Evolutionary conservation across 2,797 vertebrate genomes (phyloP).

Genomic region (Eospalax fontanierii): DNA sequence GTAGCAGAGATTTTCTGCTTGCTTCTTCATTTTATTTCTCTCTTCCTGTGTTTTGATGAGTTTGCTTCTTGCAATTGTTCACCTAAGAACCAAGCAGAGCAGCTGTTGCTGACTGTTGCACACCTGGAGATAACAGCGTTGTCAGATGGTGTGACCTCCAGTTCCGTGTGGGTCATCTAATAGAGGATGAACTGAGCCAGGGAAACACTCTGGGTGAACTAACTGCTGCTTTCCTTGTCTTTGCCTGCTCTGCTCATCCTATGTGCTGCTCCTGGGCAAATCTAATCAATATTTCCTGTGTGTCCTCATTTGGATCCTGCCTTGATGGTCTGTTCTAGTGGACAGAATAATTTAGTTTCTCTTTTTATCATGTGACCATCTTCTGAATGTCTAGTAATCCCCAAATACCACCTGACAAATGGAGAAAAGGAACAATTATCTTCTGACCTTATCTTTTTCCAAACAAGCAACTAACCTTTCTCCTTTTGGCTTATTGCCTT

Average conservation of each 20-base stretch:
- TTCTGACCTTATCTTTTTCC: not conserved
- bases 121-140: not conserved
- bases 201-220: not conserved
- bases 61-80: not conserved
- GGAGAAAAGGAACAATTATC: not conserved
- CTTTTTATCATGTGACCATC: not conserved
- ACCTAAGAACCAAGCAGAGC: not conserved
- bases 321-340: not conserved
- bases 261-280: slow-evolving; percentile 3
- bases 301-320: not conserved
- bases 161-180: not conserved
- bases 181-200: not conserved
- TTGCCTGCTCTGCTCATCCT: not conserved
- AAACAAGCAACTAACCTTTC: not conserved
- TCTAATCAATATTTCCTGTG: not conserved
- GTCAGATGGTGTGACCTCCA: not conserved
- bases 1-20: not conserved
- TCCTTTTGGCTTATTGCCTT: not conserved
- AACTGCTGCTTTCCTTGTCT: not conserved
- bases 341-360: not conserved
- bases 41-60: not conserved
- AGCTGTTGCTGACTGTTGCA: not conserved
- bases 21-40: not conserved
- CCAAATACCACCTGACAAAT: not conserved
- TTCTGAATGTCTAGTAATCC: not conserved